Percentiles rank a stretch among this genome's conserved stretches.
Evolutionary conservation across 1,140 invertebrate species (phyloP).

Genomic region (Holcopasites calliopsidis): DNA sequence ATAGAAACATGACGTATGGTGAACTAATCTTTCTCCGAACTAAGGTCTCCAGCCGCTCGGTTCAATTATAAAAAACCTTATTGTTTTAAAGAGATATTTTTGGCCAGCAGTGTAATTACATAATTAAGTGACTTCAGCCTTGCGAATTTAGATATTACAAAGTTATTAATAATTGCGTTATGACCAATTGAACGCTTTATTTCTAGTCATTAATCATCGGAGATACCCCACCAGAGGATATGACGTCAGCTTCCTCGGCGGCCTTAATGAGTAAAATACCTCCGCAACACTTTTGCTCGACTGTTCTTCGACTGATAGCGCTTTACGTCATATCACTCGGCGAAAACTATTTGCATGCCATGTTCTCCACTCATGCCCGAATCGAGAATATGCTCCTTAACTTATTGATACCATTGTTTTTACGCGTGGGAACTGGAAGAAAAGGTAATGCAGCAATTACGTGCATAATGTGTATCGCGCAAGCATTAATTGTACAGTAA

Average conservation of each 20-base stretch:
- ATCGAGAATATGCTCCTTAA: conserved; percentile 97
- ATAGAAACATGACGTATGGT: too few species aligned
- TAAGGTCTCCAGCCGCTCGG: too few species aligned
- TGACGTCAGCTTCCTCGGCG: conserved; percentile 86
- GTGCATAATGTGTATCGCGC: too few species aligned
- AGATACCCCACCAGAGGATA: conserved; percentile 83
- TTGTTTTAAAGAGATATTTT: too few species aligned
- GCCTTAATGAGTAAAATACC: conserved; percentile 93
- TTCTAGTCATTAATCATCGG: conserved; percentile 89
- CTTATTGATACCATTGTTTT: conserved; percentile 96
- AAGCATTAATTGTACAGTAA: too few species aligned
- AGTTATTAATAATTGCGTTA: background rate
- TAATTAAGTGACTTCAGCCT: background rate
- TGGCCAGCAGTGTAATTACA: too few species aligned
- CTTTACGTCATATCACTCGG: conserved; percentile 90
- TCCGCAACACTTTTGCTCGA: conserved; percentile 96
- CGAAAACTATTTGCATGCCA: conserved; percentile 92
- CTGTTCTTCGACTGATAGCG: conserved; percentile 95
- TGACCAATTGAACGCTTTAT: conserved; percentile 20
- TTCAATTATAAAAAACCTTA: too few species aligned
- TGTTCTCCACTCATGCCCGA: conserved; percentile 94
- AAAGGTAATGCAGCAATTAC: conserved; percentile 85
- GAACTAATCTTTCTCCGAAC: too few species aligned
- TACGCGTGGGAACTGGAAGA: conserved; percentile 94
- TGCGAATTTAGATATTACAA: background rate